These are phyloP conservation scores for Osmerus eperlanus DNA, from an alignment of 2,113 vertebrate species.

Conservation along the genomic window DNA sequence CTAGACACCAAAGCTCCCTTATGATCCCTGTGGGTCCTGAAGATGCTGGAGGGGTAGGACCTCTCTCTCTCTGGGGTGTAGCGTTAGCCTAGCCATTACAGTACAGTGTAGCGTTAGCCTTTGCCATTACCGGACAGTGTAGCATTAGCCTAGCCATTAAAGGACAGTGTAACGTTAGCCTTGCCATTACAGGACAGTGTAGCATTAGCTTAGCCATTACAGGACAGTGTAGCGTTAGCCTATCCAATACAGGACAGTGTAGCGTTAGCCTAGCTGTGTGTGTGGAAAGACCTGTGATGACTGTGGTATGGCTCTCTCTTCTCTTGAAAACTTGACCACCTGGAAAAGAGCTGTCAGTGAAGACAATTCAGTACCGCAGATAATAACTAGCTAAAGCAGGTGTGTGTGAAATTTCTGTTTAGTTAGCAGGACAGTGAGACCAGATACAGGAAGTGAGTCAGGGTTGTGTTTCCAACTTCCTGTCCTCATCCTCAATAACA, in stretches of 20 bases:
- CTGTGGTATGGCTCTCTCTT: slow-evolving; percentile 19
- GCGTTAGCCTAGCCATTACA: neutral
- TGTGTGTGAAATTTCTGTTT: slow-evolving; percentile 21
- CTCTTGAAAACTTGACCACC: slow-evolving; percentile 50
- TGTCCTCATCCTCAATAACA: neutral
- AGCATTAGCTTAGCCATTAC: too few relatives aligned
- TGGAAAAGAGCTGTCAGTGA: slow-evolving; percentile 38
- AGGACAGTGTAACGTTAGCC: too few relatives aligned
- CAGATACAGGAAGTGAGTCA: neutral
- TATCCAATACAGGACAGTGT: too few relatives aligned
- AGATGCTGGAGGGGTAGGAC: slow-evolving; percentile 37
- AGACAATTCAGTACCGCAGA: slow-evolving; percentile 29
- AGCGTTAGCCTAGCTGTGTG: too few relatives aligned
- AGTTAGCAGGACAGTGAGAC: neutral
- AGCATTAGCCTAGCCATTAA: too few relatives aligned
- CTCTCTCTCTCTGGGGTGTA: slow-evolving; percentile 16
- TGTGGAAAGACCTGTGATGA: too few relatives aligned
- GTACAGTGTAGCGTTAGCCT: too few relatives aligned
- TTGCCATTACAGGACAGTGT: too few relatives aligned
- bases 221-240: too few relatives aligned
- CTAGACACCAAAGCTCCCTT: slow-evolving; percentile 68
- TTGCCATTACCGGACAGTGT: too few relatives aligned
- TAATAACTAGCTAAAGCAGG: slow-evolving; percentile 47
- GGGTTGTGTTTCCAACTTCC: neutral
- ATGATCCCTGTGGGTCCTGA: slow-evolving; percentile 59